Percentiles rank a stretch among this genome's conserved stretches.
phyloP scores from a whole-genome alignment of 2,113 vertebrate species.

The Setophaga kirtlandii region DNA sequence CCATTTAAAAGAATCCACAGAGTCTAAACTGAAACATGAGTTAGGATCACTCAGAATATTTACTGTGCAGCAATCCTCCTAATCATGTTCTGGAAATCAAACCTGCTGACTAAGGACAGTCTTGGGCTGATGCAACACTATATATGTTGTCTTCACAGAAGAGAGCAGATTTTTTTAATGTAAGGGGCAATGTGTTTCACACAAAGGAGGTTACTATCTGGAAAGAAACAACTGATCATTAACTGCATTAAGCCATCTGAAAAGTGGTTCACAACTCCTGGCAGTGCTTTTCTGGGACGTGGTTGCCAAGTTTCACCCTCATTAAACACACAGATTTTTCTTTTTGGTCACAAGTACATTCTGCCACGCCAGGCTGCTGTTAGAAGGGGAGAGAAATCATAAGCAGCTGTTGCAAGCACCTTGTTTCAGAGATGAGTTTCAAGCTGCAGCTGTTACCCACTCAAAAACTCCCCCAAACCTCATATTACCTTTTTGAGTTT shows the following conservation, averaged over 20 bases:
- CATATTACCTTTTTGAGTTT: conserved; percentile 47
- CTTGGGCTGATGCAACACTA: neutral
- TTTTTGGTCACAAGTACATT: conserved; percentile 61
- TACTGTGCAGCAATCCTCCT: neutral
- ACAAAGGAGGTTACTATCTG: neutral
- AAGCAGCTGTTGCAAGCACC: conserved; percentile 62
- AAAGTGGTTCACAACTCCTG: conserved; percentile 7
- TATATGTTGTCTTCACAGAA: neutral
- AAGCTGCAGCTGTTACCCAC: conserved; percentile 55
- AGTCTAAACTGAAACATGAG: neutral
- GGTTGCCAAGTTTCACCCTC: conserved; percentile 67
- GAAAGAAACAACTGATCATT: conserved; percentile 44
- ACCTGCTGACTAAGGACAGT: neutral
- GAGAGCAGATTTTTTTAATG: neutral
- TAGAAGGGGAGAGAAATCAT: conserved; percentile 4
- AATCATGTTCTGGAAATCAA: neutral
- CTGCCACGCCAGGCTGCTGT: conserved; percentile 53
- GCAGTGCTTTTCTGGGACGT: neutral
- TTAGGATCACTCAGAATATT: neutral
- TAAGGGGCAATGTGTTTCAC: neutral
- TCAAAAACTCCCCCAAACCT: conserved; percentile 2
- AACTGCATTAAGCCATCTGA: conserved; percentile 37
- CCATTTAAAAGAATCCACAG: neutral
- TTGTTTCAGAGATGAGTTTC: conserved; percentile 7
- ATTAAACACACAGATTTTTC: conserved; percentile 52